Base-by-base conservation (phyloP, 35 echinoderm and acorn worm species). In the Lytechinus variegatus region DNA sequence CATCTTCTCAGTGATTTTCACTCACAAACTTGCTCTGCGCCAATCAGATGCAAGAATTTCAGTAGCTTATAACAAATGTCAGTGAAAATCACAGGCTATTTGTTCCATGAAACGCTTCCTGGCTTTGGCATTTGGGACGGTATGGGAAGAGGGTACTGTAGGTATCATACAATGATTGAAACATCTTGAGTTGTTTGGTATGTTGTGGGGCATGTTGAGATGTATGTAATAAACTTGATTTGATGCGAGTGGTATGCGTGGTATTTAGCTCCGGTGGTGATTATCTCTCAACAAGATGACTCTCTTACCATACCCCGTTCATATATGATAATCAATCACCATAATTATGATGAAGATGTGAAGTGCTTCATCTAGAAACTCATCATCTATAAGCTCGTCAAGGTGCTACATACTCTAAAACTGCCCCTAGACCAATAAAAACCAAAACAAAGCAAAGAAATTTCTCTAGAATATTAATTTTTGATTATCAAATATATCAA, bases 241-340 rank as follows among this genome's bases (percentile, higher is more conserved):
- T 90, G 88, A 90, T 90, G 88, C 52, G 28, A 54, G 27, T 54
- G 88, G 88, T 52, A 90, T 90, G 29, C 52, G 24, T 54, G 88
- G 88, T 90, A 90, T 90, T 90, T 90, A 90, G 88, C 28, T 54
- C 88, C 28, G 27, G 88, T 90, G 88, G 88, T 90, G 52, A 90
- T 90, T 90, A 90, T 90, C 88, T 90, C 52, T 90, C 88, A 90
- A 90, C 88, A 90, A 52, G 88, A 90, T 21, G 88, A 90, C 88
- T 90, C 88, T 90, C 88, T 90, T 90, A 79, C 66, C 1, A 19
- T 24, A n/a, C 66, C 66, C 21, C 19, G 7, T 79, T 79, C 66
- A 79, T 24, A 79, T 79, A 79, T 0, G 8, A 79, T 24, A 2
- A 79, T 79, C 8, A 79, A 79, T 79, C 66, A 24, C 66, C 14